Evolutionary conservation across 2,113 vertebrate genomes (phyloP).

Genomic region (Pantherophis guttatus): DNA sequence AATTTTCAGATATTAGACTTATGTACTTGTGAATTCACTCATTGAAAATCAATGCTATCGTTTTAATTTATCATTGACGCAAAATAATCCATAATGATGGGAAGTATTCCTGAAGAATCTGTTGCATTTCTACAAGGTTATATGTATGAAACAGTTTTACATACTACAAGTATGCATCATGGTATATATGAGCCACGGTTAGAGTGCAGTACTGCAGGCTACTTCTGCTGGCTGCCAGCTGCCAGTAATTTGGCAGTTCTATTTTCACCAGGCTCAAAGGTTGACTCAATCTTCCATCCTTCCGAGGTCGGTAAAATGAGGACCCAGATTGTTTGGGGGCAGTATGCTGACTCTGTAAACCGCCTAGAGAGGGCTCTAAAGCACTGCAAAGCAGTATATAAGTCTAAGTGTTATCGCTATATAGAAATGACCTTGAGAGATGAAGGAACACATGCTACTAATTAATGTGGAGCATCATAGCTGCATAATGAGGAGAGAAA

Average conservation of each 20-base stretch:
- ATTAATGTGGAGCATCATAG: not conserved
- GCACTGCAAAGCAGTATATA: too few relatives aligned
- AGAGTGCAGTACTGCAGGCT: too few relatives aligned
- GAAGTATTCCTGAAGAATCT: not conserved
- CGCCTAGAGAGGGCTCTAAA: too few relatives aligned
- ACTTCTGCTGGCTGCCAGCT: too few relatives aligned
- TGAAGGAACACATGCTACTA: not conserved
- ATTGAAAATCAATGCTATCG: not conserved
- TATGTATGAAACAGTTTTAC: not conserved
- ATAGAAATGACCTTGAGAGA: not conserved
- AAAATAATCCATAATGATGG: not conserved
- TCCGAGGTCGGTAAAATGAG: too few relatives aligned
- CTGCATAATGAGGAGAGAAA: not conserved
- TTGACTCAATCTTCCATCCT: too few relatives aligned
- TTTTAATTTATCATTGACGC: constrained; percentile 4
- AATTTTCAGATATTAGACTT: not conserved
- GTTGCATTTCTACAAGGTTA: not conserved
- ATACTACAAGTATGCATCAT: not conserved
- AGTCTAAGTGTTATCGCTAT: not conserved
- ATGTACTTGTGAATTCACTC: not conserved
- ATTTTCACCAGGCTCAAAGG: too few relatives aligned
- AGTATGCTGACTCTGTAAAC: too few relatives aligned
- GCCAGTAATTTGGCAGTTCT: too few relatives aligned
- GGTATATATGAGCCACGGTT: too few relatives aligned
- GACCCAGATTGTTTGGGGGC: too few relatives aligned